phyloP scores from a whole-genome alignment of 2,113 vertebrate species.

The Picathartes gymnocephalus region DNA sequence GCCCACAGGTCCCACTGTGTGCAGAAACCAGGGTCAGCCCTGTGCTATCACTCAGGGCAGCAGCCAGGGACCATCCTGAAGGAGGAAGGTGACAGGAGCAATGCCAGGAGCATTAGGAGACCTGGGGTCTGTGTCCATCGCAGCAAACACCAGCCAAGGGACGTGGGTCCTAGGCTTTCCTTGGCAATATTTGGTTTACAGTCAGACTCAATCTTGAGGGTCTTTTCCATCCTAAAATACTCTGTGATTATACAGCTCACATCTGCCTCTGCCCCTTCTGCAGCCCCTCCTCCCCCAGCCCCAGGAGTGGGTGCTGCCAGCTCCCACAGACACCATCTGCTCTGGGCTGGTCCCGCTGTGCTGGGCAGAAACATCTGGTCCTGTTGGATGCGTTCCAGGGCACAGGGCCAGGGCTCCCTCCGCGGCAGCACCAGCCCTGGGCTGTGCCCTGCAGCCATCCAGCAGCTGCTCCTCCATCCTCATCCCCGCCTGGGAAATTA shows the following conservation, averaged over 20 bases:
- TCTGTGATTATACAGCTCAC: accelerated
- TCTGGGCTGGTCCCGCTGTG: background rate
- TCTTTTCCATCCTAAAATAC: background rate
- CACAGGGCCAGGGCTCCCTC: background rate
- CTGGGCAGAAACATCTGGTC: conserved; percentile 21
- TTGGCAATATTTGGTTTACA: background rate
- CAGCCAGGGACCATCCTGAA: background rate
- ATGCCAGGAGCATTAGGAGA: accelerated
- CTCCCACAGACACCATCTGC: background rate
- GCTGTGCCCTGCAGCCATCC: background rate
- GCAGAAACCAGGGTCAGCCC: background rate
- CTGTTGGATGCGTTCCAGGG: background rate
- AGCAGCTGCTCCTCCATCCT: background rate
- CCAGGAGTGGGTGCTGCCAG: background rate
- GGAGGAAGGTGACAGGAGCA: background rate
- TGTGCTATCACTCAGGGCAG: accelerated
- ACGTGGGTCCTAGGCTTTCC: background rate
- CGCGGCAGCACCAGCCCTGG: background rate
- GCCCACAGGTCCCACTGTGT: accelerated
- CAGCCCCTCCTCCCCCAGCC: background rate
- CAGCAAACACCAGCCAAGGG: background rate
- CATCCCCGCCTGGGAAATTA: background rate
- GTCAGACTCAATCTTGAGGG: background rate
- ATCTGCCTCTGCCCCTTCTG: background rate
- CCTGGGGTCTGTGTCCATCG: accelerated